Base-by-base conservation (phyloP, 2,888 invertebrate species). In the Sphaerolaimus hirsutus region DNA sequence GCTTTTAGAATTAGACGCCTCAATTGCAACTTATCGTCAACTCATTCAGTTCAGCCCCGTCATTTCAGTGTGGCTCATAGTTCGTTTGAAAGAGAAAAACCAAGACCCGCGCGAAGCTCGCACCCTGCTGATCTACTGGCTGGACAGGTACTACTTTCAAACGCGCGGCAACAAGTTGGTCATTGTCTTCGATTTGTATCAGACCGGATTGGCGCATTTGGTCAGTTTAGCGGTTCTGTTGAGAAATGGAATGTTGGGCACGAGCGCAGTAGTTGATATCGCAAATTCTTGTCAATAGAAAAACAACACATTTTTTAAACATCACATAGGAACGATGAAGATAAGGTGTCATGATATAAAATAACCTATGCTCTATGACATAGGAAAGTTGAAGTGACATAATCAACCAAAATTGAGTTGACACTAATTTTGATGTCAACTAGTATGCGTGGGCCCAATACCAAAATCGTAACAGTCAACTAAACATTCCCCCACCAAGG, bases 21-120 rank as follows among this genome's bases (percentile, higher is more conserved):
- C n/a, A n/a, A n/a, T n/a, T n/a, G n/a, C n/a, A n/a, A n/a, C n/a
- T n/a, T n/a, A n/a, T n/a, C n/a, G n/a, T n/a, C n/a, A n/a, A n/a
- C n/a, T n/a, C n/a, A n/a, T n/a, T n/a, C n/a, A n/a, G n/a, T 38
- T 27, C 22, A 24, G 14, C 10, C 4, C 2, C 19, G 7, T 35
- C 35, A n/a, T 51, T 56, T 46, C 43, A 58, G 58, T 58, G 41
- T 59, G 58, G 58, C 52, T 59, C 29, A 56, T 54, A 47, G 53
- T 57, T 47, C 48, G 45, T 14, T 47, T 56, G 26, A 55, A 56
- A 45, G 44, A 48, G 25, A 51, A 53, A 35, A 53, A 51, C 7
- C 52, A 55, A 35, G 44, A 48, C 19, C 52, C 51, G 7, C 53
- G 51, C 37, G 55, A 58, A 46, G 49, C 53, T 29, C 50, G 55